These are phyloP conservation scores for Tanytarsus gracilentus DNA, from an alignment of 2,888 invertebrate genomes.

Conservation along the genomic window DNA sequence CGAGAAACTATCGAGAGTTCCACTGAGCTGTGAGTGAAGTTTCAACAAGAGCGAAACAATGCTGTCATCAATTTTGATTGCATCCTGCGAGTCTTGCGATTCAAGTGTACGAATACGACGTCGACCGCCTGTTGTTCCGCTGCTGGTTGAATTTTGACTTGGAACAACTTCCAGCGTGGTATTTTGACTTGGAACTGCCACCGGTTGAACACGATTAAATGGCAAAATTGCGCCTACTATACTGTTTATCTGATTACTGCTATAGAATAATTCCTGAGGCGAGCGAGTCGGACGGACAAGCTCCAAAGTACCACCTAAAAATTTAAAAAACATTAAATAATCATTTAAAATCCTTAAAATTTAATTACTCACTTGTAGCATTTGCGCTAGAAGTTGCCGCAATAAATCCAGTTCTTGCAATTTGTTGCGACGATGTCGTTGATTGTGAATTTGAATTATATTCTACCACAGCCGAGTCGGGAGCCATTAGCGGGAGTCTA, in stretches of 20 bases:
- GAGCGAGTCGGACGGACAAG: conserved; percentile 41
- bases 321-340: too few species aligned
- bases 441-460: conserved; percentile 33
- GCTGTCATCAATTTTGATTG: conserved; percentile 69
- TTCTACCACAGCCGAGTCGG: conserved; percentile 29
- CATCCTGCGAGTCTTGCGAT: conserved; percentile 33
- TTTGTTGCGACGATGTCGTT: conserved; percentile 36
- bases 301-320: conserved; percentile 42
- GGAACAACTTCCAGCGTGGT: not conserved
- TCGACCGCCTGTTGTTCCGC: conserved; percentile 19
- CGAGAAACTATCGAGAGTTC: conserved; percentile 70
- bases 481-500: conserved; percentile 9
- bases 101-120: conserved; percentile 24
- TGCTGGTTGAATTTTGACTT: not conserved
- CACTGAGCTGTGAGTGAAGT: conserved; percentile 81
- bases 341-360: too few species aligned
- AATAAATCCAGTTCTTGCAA: too few species aligned
- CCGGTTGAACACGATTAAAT: conserved; percentile 43
- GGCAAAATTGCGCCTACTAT: conserved; percentile 32
- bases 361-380: too few species aligned
- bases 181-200: conserved; percentile 40
- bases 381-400: too few species aligned
- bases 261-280: conserved; percentile 39
- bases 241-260: not conserved
- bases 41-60: conserved; percentile 82